phyloP scores from a whole-genome alignment of 2,797 vertebrate genomes.

The Meriones psammophilus region DNA sequence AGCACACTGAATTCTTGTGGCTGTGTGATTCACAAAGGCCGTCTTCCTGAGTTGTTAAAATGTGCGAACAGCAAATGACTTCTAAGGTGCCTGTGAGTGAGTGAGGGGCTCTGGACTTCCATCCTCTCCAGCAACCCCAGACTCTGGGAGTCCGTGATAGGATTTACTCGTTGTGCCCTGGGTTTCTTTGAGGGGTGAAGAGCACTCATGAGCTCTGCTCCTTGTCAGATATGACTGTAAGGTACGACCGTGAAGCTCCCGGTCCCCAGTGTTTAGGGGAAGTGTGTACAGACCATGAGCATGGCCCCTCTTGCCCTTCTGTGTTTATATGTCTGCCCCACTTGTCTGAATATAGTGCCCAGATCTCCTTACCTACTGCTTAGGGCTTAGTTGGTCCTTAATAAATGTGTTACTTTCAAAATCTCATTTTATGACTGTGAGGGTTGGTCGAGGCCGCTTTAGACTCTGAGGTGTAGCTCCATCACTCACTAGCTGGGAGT shows the following conservation, averaged over 20 bases:
- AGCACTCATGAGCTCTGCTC: neutral
- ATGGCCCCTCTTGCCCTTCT: neutral
- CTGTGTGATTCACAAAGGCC: neutral
- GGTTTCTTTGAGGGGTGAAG: neutral
- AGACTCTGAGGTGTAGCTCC: neutral
- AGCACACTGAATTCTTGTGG: neutral
- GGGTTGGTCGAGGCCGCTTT: neutral
- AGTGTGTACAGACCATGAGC: neutral
- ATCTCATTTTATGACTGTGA: neutral
- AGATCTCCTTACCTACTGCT: neutral
- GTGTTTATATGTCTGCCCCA: neutral
- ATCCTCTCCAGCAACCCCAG: neutral
- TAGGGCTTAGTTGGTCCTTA: neutral
- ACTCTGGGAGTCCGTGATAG: neutral
- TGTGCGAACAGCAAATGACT: neutral
- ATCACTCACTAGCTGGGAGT: neutral
- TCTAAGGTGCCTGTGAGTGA: neutral
- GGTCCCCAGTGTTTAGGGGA: neutral
- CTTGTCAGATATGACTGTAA: neutral
- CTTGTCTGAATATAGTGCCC: too few relatives aligned
- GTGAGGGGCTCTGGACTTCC: neutral
- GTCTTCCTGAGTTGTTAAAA: neutral
- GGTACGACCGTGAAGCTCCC: neutral
- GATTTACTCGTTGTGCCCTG: neutral
- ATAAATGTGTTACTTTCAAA: neutral